Base-by-base conservation (phyloP, 2,113 vertebrate genomes). In the Campylomormyrus tamandua region DNA sequence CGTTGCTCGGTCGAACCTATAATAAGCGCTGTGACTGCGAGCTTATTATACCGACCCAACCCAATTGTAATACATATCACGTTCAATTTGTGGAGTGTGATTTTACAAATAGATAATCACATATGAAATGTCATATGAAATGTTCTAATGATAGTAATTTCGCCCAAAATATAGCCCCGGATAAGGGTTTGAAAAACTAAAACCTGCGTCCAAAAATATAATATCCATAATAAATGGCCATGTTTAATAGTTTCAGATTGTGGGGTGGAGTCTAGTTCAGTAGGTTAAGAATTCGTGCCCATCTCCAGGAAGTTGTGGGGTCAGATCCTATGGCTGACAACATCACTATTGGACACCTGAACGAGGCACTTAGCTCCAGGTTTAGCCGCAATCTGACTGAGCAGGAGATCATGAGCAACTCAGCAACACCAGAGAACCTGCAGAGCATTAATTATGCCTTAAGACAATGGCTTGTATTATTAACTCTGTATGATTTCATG, bases 401-500 rank as follows among this genome's bases (percentile, higher is more conserved):
- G 7, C 19, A 85, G 74, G 74, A 80, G 5, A 27, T 85, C 0
- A 49, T 49, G 21, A 49, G 46, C 45, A 21, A 48, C 10, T 48
- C n/a, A 85, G 10, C 48, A 21, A 15, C 92, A 91, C 80, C 92
- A 88, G 88, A 83, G 0, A 91, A 83, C 80, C 91, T 80, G 5
- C 74, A 17, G 58, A 90, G 88, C 53, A 90, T 53, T 56, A 80
- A 90, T 70, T 91, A 89, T 90, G 90, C 89, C 74, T 35, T 24
- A 66, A 58, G 70, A 91, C 87, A 39, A 3, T 89, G 15, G 85
- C 6, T 87, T 45, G 93, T 92, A 91, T 93, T 91, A 91, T 42
- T 90, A 77, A 92, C 4, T 9, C 31, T 50, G 56, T 90, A 92
- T 92, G 93, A 93, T 95, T 92, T 92, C 52, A 87, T 58, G 90